Conservation (phyloP, 2,113 vertebrate species). For the Salvator merianae region DNA sequence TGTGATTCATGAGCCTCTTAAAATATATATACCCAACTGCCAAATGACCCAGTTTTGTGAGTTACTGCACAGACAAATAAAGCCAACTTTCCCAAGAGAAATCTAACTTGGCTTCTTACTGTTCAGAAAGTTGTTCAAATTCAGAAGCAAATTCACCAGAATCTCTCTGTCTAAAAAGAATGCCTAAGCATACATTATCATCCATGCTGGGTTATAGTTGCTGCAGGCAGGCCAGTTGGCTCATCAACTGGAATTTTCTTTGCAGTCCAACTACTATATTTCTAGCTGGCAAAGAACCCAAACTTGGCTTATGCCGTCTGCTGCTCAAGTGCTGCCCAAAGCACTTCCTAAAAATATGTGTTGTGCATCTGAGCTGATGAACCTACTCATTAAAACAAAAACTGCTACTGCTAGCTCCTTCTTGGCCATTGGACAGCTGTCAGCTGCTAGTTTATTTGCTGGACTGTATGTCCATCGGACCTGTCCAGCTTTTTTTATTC, state of each 20-base stretch:
- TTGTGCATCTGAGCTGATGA: constrained; percentile 27
- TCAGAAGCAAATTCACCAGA: not conserved
- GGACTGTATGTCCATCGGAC: not conserved
- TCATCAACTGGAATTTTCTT: not conserved
- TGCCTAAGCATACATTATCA: not conserved
- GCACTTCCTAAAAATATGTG: rapidly evolving
- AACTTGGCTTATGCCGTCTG: not conserved
- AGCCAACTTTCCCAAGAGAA: not conserved
- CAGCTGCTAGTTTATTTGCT: not conserved
- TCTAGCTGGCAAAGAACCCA: not conserved
- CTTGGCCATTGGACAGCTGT: constrained; percentile 15
- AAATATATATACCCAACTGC: not conserved
- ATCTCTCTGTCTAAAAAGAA: not conserved
- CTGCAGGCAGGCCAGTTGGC: not conserved
- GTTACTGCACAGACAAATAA: not conserved
- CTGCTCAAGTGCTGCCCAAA: rapidly evolving
- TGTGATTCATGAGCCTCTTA: not conserved
- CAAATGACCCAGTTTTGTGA: not conserved
- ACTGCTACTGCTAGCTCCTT: constrained; percentile 43
- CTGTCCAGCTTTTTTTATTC: not conserved
- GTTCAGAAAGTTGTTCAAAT: constrained; percentile 12
- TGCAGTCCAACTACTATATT: not conserved
- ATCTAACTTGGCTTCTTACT: not conserved
- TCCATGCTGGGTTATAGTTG: not conserved
- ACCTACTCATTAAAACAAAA: constrained; percentile 15